Evolutionary conservation across 2,888 invertebrate genomes (phyloP).

Genomic region (Acanthosepion lycidas): DNA sequence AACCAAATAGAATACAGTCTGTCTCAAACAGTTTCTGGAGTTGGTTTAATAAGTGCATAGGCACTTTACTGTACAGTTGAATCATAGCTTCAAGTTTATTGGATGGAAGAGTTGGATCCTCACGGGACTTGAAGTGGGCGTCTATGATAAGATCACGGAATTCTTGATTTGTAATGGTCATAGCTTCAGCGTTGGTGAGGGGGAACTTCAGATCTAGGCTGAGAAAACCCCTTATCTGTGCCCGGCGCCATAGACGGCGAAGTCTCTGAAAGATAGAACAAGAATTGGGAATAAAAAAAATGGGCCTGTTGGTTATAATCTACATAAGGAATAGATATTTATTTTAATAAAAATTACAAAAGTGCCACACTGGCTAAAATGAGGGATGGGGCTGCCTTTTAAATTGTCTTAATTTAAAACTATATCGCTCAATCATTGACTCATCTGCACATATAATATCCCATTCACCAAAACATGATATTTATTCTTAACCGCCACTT

Average conservation of each 20-base stretch:
- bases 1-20: background rate
- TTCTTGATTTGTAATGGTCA: background rate
- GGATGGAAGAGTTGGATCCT: background rate
- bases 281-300: background rate
- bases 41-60: background rate
- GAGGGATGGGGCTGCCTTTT: no score
- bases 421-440: no score
- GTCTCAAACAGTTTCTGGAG: background rate
- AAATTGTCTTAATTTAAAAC: no score
- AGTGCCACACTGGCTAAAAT: no score
- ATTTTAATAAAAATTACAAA: no score
- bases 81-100: constrained; percentile 24
- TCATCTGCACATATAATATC: no score
- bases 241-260: background rate
- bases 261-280: background rate
- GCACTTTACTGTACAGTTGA: background rate
- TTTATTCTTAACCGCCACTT: no score
- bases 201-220: background rate
- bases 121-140: background rate
- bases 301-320: background rate
- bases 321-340: no score
- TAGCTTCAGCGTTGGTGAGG: background rate
- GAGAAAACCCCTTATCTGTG: constrained; percentile 37
- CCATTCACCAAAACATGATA: no score
- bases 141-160: background rate